phyloP scores from a whole-genome alignment of 1,140 invertebrate genomes.

The Caligus rogercresseyi region DNA sequence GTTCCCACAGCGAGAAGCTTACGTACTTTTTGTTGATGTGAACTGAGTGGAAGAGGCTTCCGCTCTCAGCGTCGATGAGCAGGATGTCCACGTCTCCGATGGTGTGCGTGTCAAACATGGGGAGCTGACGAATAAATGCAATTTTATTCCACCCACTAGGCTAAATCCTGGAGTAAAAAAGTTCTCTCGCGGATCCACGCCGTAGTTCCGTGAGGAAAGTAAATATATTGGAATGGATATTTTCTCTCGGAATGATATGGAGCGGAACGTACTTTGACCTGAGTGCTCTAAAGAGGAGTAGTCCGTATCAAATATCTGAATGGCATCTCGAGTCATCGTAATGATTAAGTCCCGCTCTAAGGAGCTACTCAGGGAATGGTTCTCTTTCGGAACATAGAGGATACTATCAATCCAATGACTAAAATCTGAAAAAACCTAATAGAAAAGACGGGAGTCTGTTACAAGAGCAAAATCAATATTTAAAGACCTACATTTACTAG shows the following conservation, averaged over 20 bases:
- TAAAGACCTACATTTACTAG: background rate
- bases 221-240: background rate
- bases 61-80: background rate
- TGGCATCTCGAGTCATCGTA: background rate
- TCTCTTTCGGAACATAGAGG: background rate
- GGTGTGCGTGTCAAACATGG: slow-evolving; percentile 11
- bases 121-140: slow-evolving; percentile 7
- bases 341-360: background rate
- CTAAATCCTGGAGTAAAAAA: slow-evolving; percentile 13
- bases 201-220: background rate
- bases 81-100: slow-evolving; percentile 5
- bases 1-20: slow-evolving; percentile 4
- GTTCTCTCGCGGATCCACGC: background rate
- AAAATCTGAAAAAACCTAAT: background rate
- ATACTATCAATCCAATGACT: background rate
- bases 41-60: background rate
- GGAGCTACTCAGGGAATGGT: background rate
- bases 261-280: background rate
- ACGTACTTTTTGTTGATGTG: slow-evolving; percentile 16
- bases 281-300: background rate
- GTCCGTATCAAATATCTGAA: background rate
- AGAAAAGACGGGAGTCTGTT: no score
- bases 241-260: background rate
- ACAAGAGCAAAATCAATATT: no score
- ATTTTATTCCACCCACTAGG: background rate